phyloP scores from a whole-genome alignment of 2,888 invertebrate species.

The Nomada goodeniana region DNA sequence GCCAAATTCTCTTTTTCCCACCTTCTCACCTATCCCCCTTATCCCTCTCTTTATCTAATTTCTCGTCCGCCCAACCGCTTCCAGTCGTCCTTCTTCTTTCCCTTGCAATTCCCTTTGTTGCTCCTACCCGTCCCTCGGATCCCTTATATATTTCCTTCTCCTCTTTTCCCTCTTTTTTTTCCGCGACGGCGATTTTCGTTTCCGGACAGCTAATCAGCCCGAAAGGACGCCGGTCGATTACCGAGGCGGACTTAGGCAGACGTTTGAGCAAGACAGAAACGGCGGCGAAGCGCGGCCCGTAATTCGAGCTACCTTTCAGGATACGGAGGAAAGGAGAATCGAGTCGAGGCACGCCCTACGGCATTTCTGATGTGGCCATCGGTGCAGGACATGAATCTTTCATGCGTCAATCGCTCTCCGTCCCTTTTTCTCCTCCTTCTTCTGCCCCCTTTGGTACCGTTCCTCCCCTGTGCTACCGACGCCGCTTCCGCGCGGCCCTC shows the following conservation, averaged over 20 bases:
- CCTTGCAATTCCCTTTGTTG: not conserved
- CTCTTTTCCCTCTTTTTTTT: not conserved
- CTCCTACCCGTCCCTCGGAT: not conserved
- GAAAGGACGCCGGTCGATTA: constrained; percentile 72
- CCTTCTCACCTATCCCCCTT: constrained; percentile 6
- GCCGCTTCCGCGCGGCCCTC: constrained; percentile 6
- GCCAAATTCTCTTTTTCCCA: constrained; percentile 41
- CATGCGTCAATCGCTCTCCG: constrained; percentile 76
- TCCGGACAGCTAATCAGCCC: constrained; percentile 77
- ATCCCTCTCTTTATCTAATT: not conserved
- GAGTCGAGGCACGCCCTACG: constrained; percentile 66
- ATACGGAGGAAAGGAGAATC: constrained; percentile 66
- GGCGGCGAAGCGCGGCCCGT: constrained; percentile 28
- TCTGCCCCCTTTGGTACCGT: constrained; percentile 5
- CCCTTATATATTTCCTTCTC: no score
- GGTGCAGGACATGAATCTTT: constrained; percentile 82
- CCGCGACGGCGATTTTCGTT: constrained; percentile 66
- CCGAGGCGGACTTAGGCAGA: constrained; percentile 70
- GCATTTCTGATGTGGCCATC: constrained; percentile 78
- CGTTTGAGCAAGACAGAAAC: constrained; percentile 55
- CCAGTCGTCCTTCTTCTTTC: not conserved
- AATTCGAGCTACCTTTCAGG: constrained; percentile 68
- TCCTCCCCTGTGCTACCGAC: not conserved
- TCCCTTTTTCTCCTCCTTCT: constrained; percentile 10
- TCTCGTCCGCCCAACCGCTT: not conserved